Base-by-base conservation (phyloP, 1,140 invertebrate genomes). In the Pseudomyrmex cubaensis region DNA sequence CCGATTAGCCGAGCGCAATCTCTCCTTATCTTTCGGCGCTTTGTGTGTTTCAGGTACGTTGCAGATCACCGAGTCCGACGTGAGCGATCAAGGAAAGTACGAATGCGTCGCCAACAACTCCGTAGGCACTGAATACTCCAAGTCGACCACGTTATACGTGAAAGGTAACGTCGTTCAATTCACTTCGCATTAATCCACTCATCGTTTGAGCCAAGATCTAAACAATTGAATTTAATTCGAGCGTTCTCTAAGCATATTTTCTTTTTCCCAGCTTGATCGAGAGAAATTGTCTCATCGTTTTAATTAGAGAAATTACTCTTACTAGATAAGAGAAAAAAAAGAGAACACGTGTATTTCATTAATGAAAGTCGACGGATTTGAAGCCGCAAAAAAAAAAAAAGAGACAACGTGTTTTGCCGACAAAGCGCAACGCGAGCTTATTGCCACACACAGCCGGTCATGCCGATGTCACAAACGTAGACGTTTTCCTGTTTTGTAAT, bases 51-150 rank as follows among this genome's bases (percentile, higher is more conserved):
- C 94, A 99, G 98, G 98, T 85, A 96, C 97, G n/a, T 94, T 99
- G 76, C 97, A 99, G 95, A 99, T 99, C 88, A 96, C 96, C 82
- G 97, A 97, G 90, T 98, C 98, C 85, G 96, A 98, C 89, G 98
- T 98, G 91, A 96, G 96, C 89, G 98, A 99, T 94, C 97, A 98
- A 90, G 98, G 98, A 57, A 98, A 97, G 91, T 99, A 98, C 93
- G 98, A 99, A 91, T 99, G 98, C 93, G 97, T 99, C 10, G 98
- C 98, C 0, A 97, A 98, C 91, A 99, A 99, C 91, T 95, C 96
- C 2, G 96, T 98, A 73, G 99, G 99, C 50, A 98, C 98, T 0
- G 98, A 98, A 92, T 98, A 99, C 93, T 99, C 98, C 0, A 98
- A 98, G 89, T 95, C 96, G n/a, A 97, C 97, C 4, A 96, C 97